Percentiles rank a stretch among this genome's conserved stretches.
These are phyloP conservation scores for Tuta absoluta DNA, from an alignment of 2,888 invertebrate species.

Conservation along the genomic window DNA sequence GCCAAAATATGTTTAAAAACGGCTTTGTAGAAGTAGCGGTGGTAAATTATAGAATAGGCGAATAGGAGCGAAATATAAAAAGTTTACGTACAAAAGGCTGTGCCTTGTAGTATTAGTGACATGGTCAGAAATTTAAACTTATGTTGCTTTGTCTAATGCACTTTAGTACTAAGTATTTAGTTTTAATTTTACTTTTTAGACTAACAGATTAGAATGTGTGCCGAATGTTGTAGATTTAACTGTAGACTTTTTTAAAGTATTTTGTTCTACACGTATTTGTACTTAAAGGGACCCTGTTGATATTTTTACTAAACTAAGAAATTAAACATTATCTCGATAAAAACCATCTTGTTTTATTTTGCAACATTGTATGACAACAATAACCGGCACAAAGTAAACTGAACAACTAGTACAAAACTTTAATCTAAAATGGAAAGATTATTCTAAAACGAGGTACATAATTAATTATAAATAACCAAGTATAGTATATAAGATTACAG, in stretches of 20 bases:
- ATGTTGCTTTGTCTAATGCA: constrained; percentile 55
- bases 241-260: constrained; percentile 38
- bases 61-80: neutral
- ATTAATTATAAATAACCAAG: constrained; percentile 27
- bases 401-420: constrained; percentile 46
- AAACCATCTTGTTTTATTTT: constrained; percentile 44
- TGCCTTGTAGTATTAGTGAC: constrained; percentile 37
- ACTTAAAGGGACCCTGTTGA: constrained; percentile 65
- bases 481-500: constrained; percentile 17
- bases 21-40: neutral
- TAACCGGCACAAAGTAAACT: constrained; percentile 43
- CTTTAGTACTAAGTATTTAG: constrained; percentile 45
- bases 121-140: constrained; percentile 32
- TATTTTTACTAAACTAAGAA: constrained; percentile 43
- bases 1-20: constrained; percentile 8
- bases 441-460: constrained; percentile 57
- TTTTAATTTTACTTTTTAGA: constrained; percentile 25
- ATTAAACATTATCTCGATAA: constrained; percentile 36
- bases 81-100: constrained; percentile 38
- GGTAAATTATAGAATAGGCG: neutral
- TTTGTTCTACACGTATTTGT: constrained; percentile 41
- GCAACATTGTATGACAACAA: constrained; percentile 40
- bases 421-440: constrained; percentile 58
- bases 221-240: constrained; percentile 45
- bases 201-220: constrained; percentile 41